Base-by-base conservation (phyloP, 2,888 invertebrate species). In the Coelopa pilipes region DNA sequence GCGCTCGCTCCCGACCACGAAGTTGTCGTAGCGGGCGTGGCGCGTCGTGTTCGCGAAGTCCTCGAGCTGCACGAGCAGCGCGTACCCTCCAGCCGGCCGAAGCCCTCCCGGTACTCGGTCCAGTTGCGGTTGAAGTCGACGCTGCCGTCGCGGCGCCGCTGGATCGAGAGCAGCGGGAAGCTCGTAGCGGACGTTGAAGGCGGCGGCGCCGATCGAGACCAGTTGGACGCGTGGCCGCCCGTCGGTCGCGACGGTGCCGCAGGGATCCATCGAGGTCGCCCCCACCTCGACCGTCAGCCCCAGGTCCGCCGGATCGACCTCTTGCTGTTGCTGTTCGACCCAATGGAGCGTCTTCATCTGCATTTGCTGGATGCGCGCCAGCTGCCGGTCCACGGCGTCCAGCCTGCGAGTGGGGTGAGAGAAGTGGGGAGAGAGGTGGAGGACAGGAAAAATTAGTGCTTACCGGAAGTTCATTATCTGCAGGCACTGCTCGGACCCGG, bases 71-170 rank as follows among this genome's bases (percentile, higher is more conserved):
- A 82, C 72, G 1, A 77, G 66, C 47, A 82, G 67, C 69, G 81
- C 80, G 13, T 78, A 49, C 0, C 76, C 60, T 75, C 77, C 0
- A 80, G 55, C 3, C 75, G 0, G 0, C 82, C 82, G 4, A 82
- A 82, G 1, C 82, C 82, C 0, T 75, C n/a, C 57, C 81, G 81
- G 55, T 82, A 82, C 3, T 70, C 53, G 12, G 68, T 7, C 82
- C 82, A 82, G 0, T 75, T 74, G 0, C 77, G 74, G 46, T 79
- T 17, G 10, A 82, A 82, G 0, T 73, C 46, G 68, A 81, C 79
- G 46, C 75, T 78, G 62, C 82, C 82, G 19, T 82, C 80, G 15
- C 55, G 77, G 1, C 82, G 76, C 70, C 79, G 55, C 21, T 81
- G 81, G 3, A 82, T 74, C 15, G 80, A 80, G 13, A 80, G 47